Evolutionary conservation across 1,140 invertebrate species (phyloP).

Genomic region (Aporrectodea caliginosa): DNA sequence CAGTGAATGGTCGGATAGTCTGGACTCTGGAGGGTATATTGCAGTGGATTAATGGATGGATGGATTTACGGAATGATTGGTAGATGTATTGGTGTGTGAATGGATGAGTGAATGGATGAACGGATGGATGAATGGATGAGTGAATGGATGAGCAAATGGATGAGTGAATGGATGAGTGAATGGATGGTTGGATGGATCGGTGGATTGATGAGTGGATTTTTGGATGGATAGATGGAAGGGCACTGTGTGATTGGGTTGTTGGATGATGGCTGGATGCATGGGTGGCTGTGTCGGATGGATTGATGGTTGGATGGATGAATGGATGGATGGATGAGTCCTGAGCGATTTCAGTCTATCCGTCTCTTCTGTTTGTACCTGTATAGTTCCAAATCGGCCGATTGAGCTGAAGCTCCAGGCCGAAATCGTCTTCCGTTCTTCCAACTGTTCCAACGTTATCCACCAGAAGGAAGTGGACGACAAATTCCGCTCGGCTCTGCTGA

Average conservation of each 20-base stretch:
- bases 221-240: no score
- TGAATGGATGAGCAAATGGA: background rate
- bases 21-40: background rate
- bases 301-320: no score
- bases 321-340: no score
- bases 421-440: constrained; percentile 16
- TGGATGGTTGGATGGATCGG: no score
- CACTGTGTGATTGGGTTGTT: no score
- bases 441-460: constrained; percentile 7
- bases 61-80: background rate
- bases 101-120: background rate
- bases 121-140: background rate
- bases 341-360: no score
- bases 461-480: constrained; percentile 1
- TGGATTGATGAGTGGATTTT: no score
- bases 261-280: no score
- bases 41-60: background rate
- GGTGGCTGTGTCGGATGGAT: no score
- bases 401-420: constrained; percentile 26
- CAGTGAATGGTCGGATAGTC: no score
- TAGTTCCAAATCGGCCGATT: constrained; percentile 15
- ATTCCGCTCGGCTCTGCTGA: constrained; percentile 19
- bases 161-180: background rate
- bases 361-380: no score
- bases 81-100: background rate